A percentile compares a stretch with the other conserved stretches of the same genome.
These are phyloP conservation scores for Myotis brandtii DNA, from an alignment of 2,113 vertebrate genomes.

Conservation along the genomic window DNA sequence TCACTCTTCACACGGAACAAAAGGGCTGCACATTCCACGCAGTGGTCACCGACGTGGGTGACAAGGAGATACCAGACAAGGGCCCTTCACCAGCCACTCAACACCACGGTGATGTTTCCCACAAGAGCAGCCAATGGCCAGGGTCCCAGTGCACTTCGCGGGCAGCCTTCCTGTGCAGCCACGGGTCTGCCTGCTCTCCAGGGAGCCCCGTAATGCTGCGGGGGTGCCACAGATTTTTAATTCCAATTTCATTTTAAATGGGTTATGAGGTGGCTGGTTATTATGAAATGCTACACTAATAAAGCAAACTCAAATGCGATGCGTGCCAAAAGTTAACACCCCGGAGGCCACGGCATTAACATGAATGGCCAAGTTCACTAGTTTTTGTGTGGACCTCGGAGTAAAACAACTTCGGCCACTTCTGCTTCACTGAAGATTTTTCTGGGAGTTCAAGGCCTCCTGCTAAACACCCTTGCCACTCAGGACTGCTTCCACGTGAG, in stretches of 20 bases:
- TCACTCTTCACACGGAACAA: not conserved
- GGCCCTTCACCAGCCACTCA: not conserved
- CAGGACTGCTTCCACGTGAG: not conserved
- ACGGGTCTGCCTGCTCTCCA: not conserved
- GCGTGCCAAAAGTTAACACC: not conserved
- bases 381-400: not conserved
- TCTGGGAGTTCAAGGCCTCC: not conserved
- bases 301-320: not conserved
- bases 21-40: rapidly evolving
- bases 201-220: not conserved
- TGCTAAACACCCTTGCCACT: not conserved
- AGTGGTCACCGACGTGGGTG: rapidly evolving
- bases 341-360: not conserved
- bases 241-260: not conserved
- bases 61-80: not conserved
- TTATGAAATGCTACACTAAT: not conserved
- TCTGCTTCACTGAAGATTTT: not conserved
- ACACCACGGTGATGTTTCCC: not conserved
- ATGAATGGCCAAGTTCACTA: not conserved
- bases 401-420: not conserved
- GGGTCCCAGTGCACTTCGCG: not conserved
- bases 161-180: rapidly evolving
- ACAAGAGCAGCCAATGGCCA: not conserved
- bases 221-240: not conserved
- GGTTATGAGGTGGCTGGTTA: not conserved